Base-by-base conservation (phyloP, 2,113 vertebrate species). In the Peromyscus maniculatus region DNA sequence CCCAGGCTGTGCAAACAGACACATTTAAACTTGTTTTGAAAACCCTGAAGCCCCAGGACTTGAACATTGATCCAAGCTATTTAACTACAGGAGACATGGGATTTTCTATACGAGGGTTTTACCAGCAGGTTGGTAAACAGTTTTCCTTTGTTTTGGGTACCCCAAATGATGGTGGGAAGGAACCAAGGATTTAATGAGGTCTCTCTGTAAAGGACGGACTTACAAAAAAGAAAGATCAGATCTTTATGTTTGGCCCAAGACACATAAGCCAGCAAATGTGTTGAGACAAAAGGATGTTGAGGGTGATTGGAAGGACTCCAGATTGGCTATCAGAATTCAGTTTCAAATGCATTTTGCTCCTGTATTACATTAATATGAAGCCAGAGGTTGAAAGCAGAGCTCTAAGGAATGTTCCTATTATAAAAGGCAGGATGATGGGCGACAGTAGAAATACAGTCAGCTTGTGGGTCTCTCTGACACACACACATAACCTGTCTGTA, bases 1-100 rank as follows among this genome's bases (percentile, higher is more conserved):
- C 98, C 97, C 96, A 98, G 97, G 97, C 89, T 91, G 97, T 98
- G 94, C 93, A 98, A 98, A 98, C 72, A 96, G 96, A 91, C 96
- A 91, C 91, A 95, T 97, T 93, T 95, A 97, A 98, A 97, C 92
- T 96, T 91, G 91, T 94, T 97, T 91, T 91, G 90, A 97, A 97
- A 98, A 87, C 79, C 84, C 86, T 77, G 88, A 97, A 98, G 96
- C 97, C 97, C 87, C 95, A 97, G 95, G 97, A 98, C 92, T 94
- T 83, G 96, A 98, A 97, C 98, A 98, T 97, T 97, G 98, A 97
- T 87, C 96, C 21, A 39, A 97, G 86, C 94, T 98, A 98, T 97
- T 55, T 80, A 94, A 77, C 80, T 93, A 97, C 46, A 98, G 4
- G 80, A 96, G 83, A 90, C 55, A 11, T 24, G 91, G 90, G 94